Evolutionary conservation across 30 jellyfish, hydroid and myxozoan species (phyloP).

Genomic region (Cassiopea xamachana): DNA sequence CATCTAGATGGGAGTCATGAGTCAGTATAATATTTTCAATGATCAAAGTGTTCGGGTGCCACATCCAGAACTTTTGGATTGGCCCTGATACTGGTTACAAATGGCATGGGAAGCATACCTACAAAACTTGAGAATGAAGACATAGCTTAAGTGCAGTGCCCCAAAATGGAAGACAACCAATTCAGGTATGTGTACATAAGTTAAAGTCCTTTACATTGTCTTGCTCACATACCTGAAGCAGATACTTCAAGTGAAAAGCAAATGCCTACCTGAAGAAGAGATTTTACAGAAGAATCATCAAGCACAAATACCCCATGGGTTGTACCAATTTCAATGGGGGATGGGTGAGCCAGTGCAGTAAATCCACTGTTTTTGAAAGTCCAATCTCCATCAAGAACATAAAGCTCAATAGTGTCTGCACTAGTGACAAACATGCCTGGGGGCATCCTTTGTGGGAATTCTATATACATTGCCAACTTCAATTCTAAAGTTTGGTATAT

Average conservation of each 20-base stretch:
- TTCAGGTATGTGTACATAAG: too few species aligned
- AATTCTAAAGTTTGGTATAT: constrained; percentile 86
- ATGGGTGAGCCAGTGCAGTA: constrained; percentile 93
- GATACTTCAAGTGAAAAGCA: background rate
- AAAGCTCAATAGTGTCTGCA: constrained; percentile 91
- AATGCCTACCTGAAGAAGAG: constrained; percentile 43
- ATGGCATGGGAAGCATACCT: too few species aligned
- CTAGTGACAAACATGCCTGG: constrained; percentile 93
- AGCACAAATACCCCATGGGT: constrained; percentile 95
- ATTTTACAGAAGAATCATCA: constrained; percentile 60
- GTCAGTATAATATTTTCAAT: too few species aligned
- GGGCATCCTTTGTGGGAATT: constrained; percentile 91
- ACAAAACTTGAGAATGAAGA: too few species aligned
- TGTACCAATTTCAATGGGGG: constrained; percentile 96
- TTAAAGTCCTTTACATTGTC: too few species aligned
- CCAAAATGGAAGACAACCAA: too few species aligned
- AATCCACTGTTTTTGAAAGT: constrained; percentile 75
- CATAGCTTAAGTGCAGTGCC: too few species aligned
- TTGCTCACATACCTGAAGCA: too few species aligned
- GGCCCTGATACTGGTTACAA: too few species aligned
- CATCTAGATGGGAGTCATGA: too few species aligned
- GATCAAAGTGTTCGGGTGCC: too few species aligned
- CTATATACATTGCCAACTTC: constrained; percentile 92
- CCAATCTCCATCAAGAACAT: constrained; percentile 91
- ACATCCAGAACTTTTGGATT: too few species aligned